Evolutionary conservation across 2,888 invertebrate genomes (phyloP).

Genomic region (Meliscaeva auricollis): DNA sequence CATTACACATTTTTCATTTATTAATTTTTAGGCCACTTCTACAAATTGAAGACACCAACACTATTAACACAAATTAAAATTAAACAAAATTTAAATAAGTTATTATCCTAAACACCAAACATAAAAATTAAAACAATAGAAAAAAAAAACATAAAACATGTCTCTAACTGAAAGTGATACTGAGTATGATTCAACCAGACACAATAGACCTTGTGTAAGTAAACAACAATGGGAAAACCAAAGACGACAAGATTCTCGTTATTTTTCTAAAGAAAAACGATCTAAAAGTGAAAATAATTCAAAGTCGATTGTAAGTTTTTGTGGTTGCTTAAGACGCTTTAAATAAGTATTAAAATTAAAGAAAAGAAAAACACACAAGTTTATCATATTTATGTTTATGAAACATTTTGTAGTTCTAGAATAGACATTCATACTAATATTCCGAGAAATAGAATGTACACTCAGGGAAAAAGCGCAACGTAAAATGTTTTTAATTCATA

Average conservation of each 20-base stretch:
- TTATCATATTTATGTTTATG: background rate
- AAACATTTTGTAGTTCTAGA: too few relatives aligned
- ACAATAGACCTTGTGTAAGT: slow-evolving; percentile 52
- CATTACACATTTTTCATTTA: slow-evolving; percentile 3
- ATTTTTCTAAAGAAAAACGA: slow-evolving; percentile 54
- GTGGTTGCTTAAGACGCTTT: background rate
- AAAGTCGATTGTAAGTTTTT: slow-evolving; percentile 17
- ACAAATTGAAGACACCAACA: slow-evolving; percentile 19
- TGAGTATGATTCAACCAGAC: slow-evolving; percentile 63
- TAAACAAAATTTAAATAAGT: background rate
- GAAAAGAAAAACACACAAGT: background rate
- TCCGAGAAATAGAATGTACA: too few relatives aligned
- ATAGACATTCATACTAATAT: too few relatives aligned
- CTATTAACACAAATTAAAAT: background rate
- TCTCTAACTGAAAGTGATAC: slow-evolving; percentile 70
- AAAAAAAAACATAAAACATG: slow-evolving; percentile 27
- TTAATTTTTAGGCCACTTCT: slow-evolving; percentile 41
- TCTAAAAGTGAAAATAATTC: slow-evolving; percentile 28
- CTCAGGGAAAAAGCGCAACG: too few relatives aligned
- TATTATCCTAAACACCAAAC: background rate
- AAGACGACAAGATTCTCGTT: slow-evolving; percentile 30
- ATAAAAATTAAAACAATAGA: background rate
- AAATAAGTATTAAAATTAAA: background rate
- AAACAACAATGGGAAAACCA: slow-evolving; percentile 58
- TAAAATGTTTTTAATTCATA: too few relatives aligned